phyloP scores from a whole-genome alignment of 2,113 vertebrate genomes.

The Synchiropus splendidus region DNA sequence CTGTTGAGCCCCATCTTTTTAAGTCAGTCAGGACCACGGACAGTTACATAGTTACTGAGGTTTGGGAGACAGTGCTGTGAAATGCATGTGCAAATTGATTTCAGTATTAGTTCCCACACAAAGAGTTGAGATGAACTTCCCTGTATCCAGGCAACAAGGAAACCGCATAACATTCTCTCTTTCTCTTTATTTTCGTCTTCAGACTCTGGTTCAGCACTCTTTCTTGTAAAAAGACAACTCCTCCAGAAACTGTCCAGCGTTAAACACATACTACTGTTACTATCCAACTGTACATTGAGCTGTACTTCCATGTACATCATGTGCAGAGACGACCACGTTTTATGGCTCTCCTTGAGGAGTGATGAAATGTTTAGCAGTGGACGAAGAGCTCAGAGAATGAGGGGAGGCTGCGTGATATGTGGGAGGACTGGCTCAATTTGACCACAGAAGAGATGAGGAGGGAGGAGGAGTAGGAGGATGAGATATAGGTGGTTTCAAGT shows the following conservation, averaged over 20 bases:
- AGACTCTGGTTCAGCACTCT: conserved; percentile 19
- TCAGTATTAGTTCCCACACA: conserved; percentile 27
- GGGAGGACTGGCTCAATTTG: conserved; percentile 24
- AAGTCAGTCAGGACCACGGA: no score
- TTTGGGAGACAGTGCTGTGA: conserved; percentile 7
- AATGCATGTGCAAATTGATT: conserved; percentile 16
- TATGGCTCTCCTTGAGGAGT: conserved; percentile 55
- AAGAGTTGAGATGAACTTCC: conserved; percentile 21
- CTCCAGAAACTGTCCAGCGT: not conserved
- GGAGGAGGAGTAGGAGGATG: conserved; percentile 16
- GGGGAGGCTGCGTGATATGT: conserved; percentile 15
- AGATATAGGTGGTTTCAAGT: conserved; percentile 44
- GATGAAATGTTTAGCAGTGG: conserved; percentile 58
- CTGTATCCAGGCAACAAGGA: conserved; percentile 62
- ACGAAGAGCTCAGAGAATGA: conserved; percentile 32
- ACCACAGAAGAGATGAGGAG: conserved; percentile 11
- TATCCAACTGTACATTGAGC: conserved; percentile 1
- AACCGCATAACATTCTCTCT: conserved; percentile 25
- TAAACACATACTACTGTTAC: conserved; percentile 1
- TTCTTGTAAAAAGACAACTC: conserved; percentile 25
- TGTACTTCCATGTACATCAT: conserved; percentile 18
- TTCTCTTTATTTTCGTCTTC: conserved; percentile 11
- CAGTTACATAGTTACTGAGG: no score
- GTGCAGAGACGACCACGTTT: conserved; percentile 24
- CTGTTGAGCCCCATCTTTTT: no score